Evolutionary conservation across 2,113 vertebrate genomes (phyloP).

Genomic region (Hipposideros armiger): DNA sequence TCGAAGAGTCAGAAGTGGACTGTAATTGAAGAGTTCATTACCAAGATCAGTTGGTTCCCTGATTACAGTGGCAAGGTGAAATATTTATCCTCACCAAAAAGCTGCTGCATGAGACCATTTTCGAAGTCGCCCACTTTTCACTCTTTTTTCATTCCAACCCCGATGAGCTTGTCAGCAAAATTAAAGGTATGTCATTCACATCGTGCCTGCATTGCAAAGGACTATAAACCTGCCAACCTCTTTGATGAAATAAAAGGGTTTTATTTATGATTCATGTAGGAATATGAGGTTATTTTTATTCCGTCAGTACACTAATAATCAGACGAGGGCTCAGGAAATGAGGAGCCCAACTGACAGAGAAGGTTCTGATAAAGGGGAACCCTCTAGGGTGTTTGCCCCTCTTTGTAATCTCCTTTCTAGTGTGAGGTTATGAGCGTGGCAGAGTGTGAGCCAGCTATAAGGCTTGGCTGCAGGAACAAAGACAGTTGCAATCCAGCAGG

Average conservation of each 20-base stretch:
- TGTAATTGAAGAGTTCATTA: constrained; percentile 91
- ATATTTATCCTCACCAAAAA: constrained; percentile 90
- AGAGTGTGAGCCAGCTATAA: constrained; percentile 86
- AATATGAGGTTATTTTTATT: constrained; percentile 93
- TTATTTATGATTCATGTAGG: constrained; percentile 94
- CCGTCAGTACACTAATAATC: constrained; percentile 92
- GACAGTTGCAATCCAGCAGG: constrained; percentile 82
- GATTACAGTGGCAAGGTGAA: constrained; percentile 90
- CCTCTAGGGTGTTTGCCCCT: constrained; percentile 90
- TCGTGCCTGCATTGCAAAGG: constrained; percentile 93
- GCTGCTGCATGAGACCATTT: constrained; percentile 92
- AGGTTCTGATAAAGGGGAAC: constrained; percentile 91
- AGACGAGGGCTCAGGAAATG: constrained; percentile 89
- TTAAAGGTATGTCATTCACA: constrained; percentile 97
- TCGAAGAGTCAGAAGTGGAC: constrained; percentile 85
- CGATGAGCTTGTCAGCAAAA: constrained; percentile 97
- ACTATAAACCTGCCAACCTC: constrained; percentile 95
- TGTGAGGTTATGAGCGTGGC: constrained; percentile 86
- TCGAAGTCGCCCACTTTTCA: constrained; percentile 92
- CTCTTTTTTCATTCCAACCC: constrained; percentile 90
- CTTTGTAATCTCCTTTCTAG: constrained; percentile 90
- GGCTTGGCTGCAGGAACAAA: constrained; percentile 87
- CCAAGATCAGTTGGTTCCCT: constrained; percentile 87
- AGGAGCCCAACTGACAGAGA: constrained; percentile 90
- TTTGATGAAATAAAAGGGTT: constrained; percentile 94